Base-by-base conservation (phyloP, 2,888 invertebrate species). In the Brachyopa scutellaris region DNA sequence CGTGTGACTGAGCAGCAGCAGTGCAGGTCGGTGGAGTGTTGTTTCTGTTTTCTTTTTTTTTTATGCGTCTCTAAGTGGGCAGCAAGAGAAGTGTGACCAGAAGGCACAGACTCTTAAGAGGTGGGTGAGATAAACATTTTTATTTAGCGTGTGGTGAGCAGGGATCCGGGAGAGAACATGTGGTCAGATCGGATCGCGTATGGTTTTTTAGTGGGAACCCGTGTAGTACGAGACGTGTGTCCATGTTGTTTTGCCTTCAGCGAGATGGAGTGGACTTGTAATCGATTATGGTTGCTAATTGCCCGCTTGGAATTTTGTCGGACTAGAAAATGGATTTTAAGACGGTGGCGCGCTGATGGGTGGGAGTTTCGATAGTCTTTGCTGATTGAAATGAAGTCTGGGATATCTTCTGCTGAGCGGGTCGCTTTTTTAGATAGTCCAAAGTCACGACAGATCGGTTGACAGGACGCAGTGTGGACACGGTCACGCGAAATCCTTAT, bases 1-100 rank as follows among this genome's bases (percentile, higher is more conserved):
- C 79, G 79, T 73, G 73, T 61, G 73, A 73, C 73, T 79, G 79
- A 73, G 47, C 59, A 49, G 57, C 59, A 59, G 62, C 23, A 59
- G n/a, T n/a, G n/a, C n/a, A n/a, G n/a, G 77, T 47, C 47, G 70
- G 62, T 33, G 55, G 70, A 47, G 53, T 45, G 21, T n/a, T n/a
- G 15, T 17, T 62, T n/a, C n/a, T n/a, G n/a, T 29, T 1, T 21
- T 40, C 23, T 21, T 36, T 19, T 31, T 36, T 31, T 45, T 66
- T 36, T 33, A 13, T 42, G n/a, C n/a, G n/a, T n/a, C 21, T 29
- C 13, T 23, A 29, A 19, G 78, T 72, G 64, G 72, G 72, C 72
- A 72, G 78, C 42, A 17, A 23, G 33, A 53, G 79, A 79, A 73
- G 79, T 79, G 79, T 79, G 79, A 79, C 79, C 79, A 74, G 79